phyloP scores from a whole-genome alignment of 2,888 invertebrate genomes.

The Nysson spinosus region DNA sequence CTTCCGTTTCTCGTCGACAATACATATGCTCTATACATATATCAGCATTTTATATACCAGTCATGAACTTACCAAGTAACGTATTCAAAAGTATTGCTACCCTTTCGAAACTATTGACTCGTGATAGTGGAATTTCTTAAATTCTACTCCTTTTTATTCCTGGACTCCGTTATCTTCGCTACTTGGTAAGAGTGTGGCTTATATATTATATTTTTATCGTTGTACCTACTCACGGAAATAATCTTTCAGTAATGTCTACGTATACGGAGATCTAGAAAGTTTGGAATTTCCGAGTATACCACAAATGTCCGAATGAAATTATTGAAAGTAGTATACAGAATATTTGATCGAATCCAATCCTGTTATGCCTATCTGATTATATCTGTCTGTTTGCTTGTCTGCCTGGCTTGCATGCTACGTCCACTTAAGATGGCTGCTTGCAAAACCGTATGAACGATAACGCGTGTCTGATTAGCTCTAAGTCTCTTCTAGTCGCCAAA shows the following conservation, averaged over 20 bases:
- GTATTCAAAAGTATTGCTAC: neutral
- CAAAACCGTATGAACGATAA: slow-evolving; percentile 21
- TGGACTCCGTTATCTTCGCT: neutral
- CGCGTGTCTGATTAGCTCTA: slow-evolving; percentile 35
- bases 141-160: neutral
- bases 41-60: slow-evolving; percentile 34
- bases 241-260: slow-evolving; percentile 32
- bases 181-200: slow-evolving; percentile 36
- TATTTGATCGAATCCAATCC: slow-evolving; percentile 45
- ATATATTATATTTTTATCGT: slow-evolving; percentile 36
- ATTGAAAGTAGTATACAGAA: slow-evolving; percentile 51
- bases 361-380: slow-evolving; percentile 51
- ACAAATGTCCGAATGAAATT: slow-evolving; percentile 43
- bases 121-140: too few relatives aligned
- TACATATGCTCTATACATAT: slow-evolving; percentile 2
- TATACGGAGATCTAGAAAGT: slow-evolving; percentile 47
- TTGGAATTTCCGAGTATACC: slow-evolving; percentile 42
- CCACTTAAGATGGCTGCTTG: slow-evolving; percentile 36
- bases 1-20: slow-evolving; percentile 27
- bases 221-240: slow-evolving; percentile 18
- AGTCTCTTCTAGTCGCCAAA: slow-evolving; percentile 59
- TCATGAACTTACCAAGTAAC: slow-evolving; percentile 26
- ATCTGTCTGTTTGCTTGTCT: slow-evolving; percentile 62
- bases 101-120: too few relatives aligned
- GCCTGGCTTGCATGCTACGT: slow-evolving; percentile 54